Evolutionary conservation across 2,113 vertebrate species (phyloP).

Genomic region (Oxygymnocypris stewartii): DNA sequence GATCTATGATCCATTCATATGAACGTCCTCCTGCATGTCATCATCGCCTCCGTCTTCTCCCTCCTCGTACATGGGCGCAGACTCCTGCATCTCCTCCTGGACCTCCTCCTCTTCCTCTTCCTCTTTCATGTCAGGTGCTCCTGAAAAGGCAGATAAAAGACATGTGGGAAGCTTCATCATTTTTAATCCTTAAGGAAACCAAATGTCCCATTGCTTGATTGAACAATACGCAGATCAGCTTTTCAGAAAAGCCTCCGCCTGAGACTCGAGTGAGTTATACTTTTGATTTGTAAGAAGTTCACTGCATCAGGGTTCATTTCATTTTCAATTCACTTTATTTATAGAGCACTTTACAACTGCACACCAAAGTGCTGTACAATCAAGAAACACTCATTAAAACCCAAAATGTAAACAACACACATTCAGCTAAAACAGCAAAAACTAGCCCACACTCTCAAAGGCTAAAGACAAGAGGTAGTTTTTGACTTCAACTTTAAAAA

Average conservation of each 20-base stretch:
- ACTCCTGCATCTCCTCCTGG: constrained; percentile 43
- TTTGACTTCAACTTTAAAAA: no score
- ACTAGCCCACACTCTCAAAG: no score
- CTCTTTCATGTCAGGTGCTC: constrained; percentile 61
- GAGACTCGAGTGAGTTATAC: background rate
- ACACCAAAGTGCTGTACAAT: no score
- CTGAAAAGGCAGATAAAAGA: constrained; percentile 38
- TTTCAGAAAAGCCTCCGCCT: background rate
- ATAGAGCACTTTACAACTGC: no score
- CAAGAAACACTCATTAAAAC: no score
- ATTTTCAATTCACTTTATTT: no score
- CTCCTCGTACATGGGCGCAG: constrained; percentile 46
- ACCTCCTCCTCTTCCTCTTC: constrained; percentile 64
- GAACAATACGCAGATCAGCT: background rate
- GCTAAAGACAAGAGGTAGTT: no score
- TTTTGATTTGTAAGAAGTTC: background rate
- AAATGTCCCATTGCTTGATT: background rate
- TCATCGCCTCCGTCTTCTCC: constrained; percentile 64
- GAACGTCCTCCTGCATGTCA: constrained; percentile 83
- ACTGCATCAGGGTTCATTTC: background rate
- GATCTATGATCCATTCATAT: constrained; percentile 84
- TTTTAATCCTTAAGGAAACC: background rate
- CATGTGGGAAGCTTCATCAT: background rate
- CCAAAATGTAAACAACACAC: no score
- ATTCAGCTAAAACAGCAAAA: no score